Evolutionary conservation across 2,113 vertebrate species (phyloP).

Genomic region (Ictidomys tridecemlineatus): DNA sequence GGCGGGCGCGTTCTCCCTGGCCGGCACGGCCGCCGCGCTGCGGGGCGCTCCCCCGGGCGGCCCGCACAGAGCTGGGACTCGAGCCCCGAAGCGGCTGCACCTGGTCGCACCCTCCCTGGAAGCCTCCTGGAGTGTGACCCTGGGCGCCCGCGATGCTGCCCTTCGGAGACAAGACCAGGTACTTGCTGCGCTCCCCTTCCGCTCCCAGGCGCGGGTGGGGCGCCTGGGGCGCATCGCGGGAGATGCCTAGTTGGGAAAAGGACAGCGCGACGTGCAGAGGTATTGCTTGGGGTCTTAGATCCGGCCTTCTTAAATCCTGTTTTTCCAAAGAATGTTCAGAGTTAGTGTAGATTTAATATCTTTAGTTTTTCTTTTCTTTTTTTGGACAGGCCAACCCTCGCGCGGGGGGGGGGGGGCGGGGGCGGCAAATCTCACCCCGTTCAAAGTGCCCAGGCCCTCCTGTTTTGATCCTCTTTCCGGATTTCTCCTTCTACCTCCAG

Average conservation of each 20-base stretch:
- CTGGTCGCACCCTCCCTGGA: neutral
- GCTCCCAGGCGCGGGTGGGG: neutral
- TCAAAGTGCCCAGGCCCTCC: neutral
- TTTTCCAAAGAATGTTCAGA: neutral
- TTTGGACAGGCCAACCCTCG: rapidly evolving
- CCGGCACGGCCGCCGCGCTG: neutral
- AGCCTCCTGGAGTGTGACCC: neutral
- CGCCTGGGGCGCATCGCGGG: neutral
- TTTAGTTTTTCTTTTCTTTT: neutral
- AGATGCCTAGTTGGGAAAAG: neutral
- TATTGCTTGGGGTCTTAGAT: neutral
- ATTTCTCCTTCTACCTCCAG: neutral
- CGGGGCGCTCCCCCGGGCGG: constrained; percentile 53
- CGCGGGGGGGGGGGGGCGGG: too few relatives aligned
- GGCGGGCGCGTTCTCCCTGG: neutral
- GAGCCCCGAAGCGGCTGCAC: neutral
- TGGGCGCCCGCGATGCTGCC: constrained; percentile 86
- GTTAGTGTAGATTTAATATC: neutral
- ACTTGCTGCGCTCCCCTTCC: constrained; percentile 62
- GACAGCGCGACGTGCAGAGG: neutral
- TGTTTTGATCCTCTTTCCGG: neutral
- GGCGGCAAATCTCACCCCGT: neutral
- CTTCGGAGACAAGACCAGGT: constrained; percentile 89
- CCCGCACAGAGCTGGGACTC: neutral
- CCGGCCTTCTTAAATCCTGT: neutral